A percentile compares a stretch with the other conserved stretches of the same genome.
Evolutionary conservation across 2,888 invertebrate genomes (phyloP).

Genomic region (Dorcus parallelipipedus): DNA sequence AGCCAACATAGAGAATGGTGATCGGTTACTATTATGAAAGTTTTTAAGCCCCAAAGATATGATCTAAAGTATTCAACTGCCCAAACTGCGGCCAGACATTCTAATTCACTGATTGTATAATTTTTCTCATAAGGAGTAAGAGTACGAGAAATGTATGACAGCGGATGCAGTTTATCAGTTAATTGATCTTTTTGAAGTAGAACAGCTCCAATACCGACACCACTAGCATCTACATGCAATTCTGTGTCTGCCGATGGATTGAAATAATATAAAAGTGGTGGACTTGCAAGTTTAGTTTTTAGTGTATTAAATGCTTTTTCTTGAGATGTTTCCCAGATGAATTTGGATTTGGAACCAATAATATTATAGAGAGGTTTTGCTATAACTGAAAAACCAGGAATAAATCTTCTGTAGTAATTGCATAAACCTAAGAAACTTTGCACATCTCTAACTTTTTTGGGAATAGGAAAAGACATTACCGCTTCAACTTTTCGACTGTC

Average conservation of each 20-base stretch:
- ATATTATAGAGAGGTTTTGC: conserved; percentile 10
- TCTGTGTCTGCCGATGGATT: conserved; percentile 22
- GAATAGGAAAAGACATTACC: conserved; percentile 19
- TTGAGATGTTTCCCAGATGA: conserved; percentile 10
- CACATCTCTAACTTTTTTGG: conserved; percentile 15
- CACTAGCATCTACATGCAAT: conserved; percentile 39
- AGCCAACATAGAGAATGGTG: no score
- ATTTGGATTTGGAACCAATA: conserved; percentile 8
- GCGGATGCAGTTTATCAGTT: background rate
- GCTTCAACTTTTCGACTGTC: conserved; percentile 24
- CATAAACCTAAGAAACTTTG: conserved; percentile 16
- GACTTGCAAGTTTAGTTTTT: conserved; percentile 26
- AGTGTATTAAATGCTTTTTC: conserved; percentile 18
- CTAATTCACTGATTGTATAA: conserved; percentile 28
- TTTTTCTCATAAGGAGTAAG: conserved; percentile 29
- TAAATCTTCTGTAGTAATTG: conserved; percentile 19
- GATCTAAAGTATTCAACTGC: no score
- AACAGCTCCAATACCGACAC: conserved; percentile 23
- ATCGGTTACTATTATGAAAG: no score
- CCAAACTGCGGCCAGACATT: conserved; percentile 22
- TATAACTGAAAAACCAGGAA: conserved; percentile 17
- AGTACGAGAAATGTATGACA: conserved; percentile 12
- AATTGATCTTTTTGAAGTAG: conserved; percentile 26
- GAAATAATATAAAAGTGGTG: conserved; percentile 29
- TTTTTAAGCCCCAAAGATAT: no score